Percentiles rank a stretch among this genome's conserved stretches.
These are phyloP conservation scores for Sceliomorpha sp. DNA, from an alignment of 2,888 invertebrate species.

Conservation along the genomic window DNA sequence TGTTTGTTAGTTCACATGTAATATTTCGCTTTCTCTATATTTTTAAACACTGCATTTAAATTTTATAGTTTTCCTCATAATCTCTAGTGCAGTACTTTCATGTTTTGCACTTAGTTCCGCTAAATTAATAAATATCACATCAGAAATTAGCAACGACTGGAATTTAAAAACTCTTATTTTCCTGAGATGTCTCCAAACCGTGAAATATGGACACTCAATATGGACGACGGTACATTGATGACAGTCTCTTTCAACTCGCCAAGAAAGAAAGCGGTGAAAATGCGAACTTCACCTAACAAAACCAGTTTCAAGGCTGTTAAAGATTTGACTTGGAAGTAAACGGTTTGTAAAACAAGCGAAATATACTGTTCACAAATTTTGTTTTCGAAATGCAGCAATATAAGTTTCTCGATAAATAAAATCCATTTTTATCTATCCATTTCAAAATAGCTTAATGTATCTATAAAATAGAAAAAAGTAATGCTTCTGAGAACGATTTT, in stretches of 20 bases:
- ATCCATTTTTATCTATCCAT: too few species aligned
- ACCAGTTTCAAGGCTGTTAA: constrained; percentile 62
- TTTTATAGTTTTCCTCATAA: too few species aligned
- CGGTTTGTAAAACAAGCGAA: constrained; percentile 24
- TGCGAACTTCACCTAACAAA: constrained; percentile 60
- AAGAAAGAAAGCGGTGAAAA: constrained; percentile 75
- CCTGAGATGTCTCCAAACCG: constrained; percentile 17
- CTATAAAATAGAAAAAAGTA: too few species aligned
- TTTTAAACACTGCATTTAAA: too few species aligned
- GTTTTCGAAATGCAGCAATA: constrained; percentile 6
- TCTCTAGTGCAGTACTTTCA: background rate
- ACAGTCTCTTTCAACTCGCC: constrained; percentile 38
- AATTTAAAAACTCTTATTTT: constrained; percentile 23
- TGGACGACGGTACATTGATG: constrained; percentile 13
- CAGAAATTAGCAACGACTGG: constrained; percentile 2
- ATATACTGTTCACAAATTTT: constrained; percentile 13
- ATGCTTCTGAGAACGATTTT: too few species aligned
- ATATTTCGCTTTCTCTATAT: too few species aligned
- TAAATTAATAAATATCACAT: background rate
- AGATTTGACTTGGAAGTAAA: constrained; percentile 23
- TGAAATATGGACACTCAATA: constrained; percentile 33
- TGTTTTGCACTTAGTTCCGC: background rate
- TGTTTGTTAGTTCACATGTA: too few species aligned
- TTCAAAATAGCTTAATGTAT: too few species aligned
- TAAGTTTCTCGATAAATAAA: background rate